Evolutionary conservation across 2,888 invertebrate genomes (phyloP), one percentile per base, ranked within the genome.

Genomic region (Drosophila paracracens): DNA sequence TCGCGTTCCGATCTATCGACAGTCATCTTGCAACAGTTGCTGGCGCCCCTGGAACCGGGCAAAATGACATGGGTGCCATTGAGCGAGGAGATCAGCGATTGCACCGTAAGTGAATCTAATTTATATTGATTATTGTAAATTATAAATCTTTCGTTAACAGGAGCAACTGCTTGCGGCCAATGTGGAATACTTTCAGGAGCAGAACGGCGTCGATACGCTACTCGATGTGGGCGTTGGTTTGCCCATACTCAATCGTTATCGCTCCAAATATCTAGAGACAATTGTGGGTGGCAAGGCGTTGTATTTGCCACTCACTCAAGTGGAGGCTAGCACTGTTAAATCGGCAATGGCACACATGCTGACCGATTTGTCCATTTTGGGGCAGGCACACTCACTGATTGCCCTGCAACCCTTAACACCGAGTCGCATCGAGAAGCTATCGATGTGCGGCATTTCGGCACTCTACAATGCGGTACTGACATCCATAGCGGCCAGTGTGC

Each of bases 381-480:
- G 96, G 91, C 95, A 96, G 78, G 97, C 97, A 10, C 94, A 98
- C 81, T 96, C 97, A 25, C 94, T 99, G 83, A 98, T 98, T 0
- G 95, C 98, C 70, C 93, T 98, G 63, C 98, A 98, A 92, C 98
- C 98, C 0, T 94, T 98, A 82, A 97, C 97, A 13, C 95, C 96
- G 5, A 95, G 95, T n/a, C 96, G 98, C 85, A 95, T 98, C 56
- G 95, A 96, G 69, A 97, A 97, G 91, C 94, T 98, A 50, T 96
- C 97, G 54, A 95, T 96, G 71, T 94, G 98, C 73, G 96, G 97
- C 62, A 96, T 97, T 93, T 96, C 97, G 8, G 97, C 97, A 83
- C 93, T 98, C 6, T 96, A 98, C 81, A 96, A 96, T 85, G 96
- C 96, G 3, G 95, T 96, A 25, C 94, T 96, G 0, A 96, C 96